phyloP scores from a whole-genome alignment of 2,888 invertebrate genomes.

The Drosophila diplacantha region DNA sequence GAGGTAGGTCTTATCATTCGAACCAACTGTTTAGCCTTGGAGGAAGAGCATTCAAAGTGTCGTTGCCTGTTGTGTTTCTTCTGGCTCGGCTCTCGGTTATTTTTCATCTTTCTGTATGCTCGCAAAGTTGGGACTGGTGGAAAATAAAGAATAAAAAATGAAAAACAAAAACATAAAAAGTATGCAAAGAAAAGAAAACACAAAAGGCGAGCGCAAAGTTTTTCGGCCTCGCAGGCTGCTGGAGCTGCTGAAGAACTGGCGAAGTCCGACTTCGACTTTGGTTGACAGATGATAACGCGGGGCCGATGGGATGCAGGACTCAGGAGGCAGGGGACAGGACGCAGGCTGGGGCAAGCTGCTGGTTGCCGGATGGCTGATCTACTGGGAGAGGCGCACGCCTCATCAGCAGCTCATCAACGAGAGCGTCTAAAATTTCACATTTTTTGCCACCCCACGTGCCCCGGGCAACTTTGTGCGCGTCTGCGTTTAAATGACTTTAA shows the following conservation, averaged over 20 bases:
- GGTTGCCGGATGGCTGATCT: slow-evolving; percentile 6
- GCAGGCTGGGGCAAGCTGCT: not conserved
- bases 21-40: not conserved
- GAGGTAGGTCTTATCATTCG: not conserved
- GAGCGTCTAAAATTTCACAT: slow-evolving; percentile 45
- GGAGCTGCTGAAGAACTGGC: slow-evolving; percentile 29
- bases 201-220: slow-evolving; percentile 57
- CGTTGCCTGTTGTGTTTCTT: slow-evolving; percentile 7
- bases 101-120: slow-evolving; percentile 45
- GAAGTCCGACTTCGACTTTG: slow-evolving; percentile 39
- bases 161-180: slow-evolving; percentile 26
- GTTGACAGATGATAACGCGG: slow-evolving; percentile 34
- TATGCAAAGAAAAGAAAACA: slow-evolving; percentile 23
- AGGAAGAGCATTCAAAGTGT: slow-evolving; percentile 26
- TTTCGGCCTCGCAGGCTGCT: slow-evolving; percentile 38
- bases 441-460: slow-evolving; percentile 13
- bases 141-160: slow-evolving; percentile 17
- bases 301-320: not conserved
- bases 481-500: slow-evolving; percentile 65
- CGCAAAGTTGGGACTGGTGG: slow-evolving; percentile 41
- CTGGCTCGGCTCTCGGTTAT: slow-evolving; percentile 25
- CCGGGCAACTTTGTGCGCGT: slow-evolving; percentile 13
- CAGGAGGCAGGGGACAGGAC: not conserved
- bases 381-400: slow-evolving; percentile 31
- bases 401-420: slow-evolving; percentile 70